A percentile compares a stretch with the other conserved stretches of the same genome.
phyloP scores from a whole-genome alignment of 2,797 vertebrate genomes.

The Prunella strophiata region DNA sequence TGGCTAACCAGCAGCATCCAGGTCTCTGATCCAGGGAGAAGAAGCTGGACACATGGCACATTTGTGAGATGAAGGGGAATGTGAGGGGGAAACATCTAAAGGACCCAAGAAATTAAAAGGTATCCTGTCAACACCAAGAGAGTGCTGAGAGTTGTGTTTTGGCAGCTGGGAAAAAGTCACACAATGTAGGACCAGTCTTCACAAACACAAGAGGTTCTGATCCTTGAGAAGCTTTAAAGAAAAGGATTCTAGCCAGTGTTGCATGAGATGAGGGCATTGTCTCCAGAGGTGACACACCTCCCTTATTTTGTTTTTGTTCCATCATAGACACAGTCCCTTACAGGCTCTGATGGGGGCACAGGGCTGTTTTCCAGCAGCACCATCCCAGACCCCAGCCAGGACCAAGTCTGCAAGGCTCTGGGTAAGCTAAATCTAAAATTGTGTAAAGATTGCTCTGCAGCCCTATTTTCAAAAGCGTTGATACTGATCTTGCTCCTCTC shows the following conservation, averaged over 20 bases:
- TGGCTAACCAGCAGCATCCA: neutral
- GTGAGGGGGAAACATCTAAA: neutral
- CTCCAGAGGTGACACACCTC: neutral
- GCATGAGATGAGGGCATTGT: neutral
- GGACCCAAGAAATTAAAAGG: neutral
- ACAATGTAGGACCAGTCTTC: neutral
- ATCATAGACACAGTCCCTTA: neutral
- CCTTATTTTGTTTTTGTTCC: neutral
- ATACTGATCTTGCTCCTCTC: neutral
- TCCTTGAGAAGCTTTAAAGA: neutral
- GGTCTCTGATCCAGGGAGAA: neutral
- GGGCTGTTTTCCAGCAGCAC: neutral
- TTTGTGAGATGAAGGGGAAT: neutral
- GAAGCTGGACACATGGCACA: rapidly evolving
- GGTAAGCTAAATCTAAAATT: neutral
- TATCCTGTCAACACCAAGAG: neutral
- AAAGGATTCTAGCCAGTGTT: neutral
- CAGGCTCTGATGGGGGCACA: neutral
- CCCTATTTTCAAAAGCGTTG: neutral
- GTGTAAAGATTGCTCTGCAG: neutral
- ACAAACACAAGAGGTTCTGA: neutral
- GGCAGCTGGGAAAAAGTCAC: neutral
- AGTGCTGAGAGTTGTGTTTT: neutral
- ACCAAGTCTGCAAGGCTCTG: neutral
- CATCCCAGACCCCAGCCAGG: neutral